Evolutionary conservation across 2,888 invertebrate genomes (phyloP).

Genomic region (Ophion costatus): DNA sequence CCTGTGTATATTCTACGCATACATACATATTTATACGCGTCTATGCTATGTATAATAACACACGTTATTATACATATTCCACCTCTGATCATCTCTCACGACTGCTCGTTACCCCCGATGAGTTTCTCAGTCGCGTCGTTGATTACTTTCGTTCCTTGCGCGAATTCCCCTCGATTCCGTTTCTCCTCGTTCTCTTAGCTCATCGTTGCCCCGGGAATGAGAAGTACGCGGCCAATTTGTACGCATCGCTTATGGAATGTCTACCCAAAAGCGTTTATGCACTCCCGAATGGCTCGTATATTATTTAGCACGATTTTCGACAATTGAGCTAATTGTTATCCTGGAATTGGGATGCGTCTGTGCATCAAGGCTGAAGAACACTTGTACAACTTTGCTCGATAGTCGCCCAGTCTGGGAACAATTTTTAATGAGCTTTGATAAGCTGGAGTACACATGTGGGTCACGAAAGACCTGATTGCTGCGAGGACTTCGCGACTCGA

Average conservation of each 20-base stretch:
- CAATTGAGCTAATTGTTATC: background rate
- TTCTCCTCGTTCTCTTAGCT: slow-evolving; percentile 13
- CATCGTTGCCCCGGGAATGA: slow-evolving; percentile 13
- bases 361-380: background rate
- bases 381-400: background rate
- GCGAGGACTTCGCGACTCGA: background rate
- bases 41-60: too few relatives aligned
- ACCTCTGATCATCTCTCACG: slow-evolving; percentile 39
- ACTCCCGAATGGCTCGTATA: background rate
- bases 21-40: slow-evolving; percentile 26
- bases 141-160: slow-evolving; percentile 62
- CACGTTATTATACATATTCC: slow-evolving; percentile 35
- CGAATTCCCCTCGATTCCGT: slow-evolving; percentile 29
- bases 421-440: slow-evolving; percentile 31
- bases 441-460: slow-evolving; percentile 29
- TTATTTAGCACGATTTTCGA: slow-evolving; percentile 22
- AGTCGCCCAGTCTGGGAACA: slow-evolving; percentile 1
- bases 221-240: slow-evolving; percentile 36
- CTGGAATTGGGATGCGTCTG: background rate
- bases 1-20: background rate
- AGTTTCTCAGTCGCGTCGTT: slow-evolving; percentile 60
- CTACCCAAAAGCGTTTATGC: slow-evolving; percentile 32
- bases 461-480: slow-evolving; percentile 47
- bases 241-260: slow-evolving; percentile 50
- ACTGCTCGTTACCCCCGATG: slow-evolving; percentile 62